Evolutionary conservation across 2,797 vertebrate species (phyloP), one percentile per base, ranked within the genome.

Genomic region (Poecile montanus): DNA sequence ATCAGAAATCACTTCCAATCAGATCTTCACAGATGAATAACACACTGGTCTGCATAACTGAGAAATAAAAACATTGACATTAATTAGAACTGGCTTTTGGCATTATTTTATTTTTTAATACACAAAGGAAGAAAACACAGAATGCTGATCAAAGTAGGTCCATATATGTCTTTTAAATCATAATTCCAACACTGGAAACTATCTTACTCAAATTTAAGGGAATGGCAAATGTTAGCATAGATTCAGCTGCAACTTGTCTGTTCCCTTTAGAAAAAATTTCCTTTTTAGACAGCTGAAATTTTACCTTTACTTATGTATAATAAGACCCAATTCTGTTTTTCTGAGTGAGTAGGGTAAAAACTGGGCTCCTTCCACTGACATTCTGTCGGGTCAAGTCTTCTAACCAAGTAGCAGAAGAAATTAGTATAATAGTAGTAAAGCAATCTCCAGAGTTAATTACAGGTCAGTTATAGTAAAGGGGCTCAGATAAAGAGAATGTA

Each of bases 1-100:
- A 83, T 83, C 22, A 68, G 50, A 89, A 91, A 89, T 89, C n/a
- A n/a, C 36, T 94, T 92, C 74, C 53, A 93, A 58, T 85, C 75
- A 77, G 34, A 47, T 77, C 65, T 85, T 93, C 42, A 70, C n/a
- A 76, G 36, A 32, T 83, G 34, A 92, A 36, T 34, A 67, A 17
- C 30, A 51, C 36, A 34, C 6, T 50, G 34, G 13, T 85, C 58
- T 77, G 34, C 36, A 61, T 47, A 95, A 89, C 29, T 58, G 67
- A 81, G 54, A 72, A 77, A 91, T 48, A 92, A 88, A 85, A 51
- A 56, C 20, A 29, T 14, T 82, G 67, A 79, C 21, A 12, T 36
- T 80, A 57, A 85, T 85, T 58, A 74, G 42, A 85, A 68, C 14
- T 50, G 63, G 26, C 32, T 91, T 88, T 83, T 67, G 16, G 10